Evolutionary conservation across 2,797 vertebrate species (phyloP).

Genomic region (Percopsis omiscomaycus): DNA sequence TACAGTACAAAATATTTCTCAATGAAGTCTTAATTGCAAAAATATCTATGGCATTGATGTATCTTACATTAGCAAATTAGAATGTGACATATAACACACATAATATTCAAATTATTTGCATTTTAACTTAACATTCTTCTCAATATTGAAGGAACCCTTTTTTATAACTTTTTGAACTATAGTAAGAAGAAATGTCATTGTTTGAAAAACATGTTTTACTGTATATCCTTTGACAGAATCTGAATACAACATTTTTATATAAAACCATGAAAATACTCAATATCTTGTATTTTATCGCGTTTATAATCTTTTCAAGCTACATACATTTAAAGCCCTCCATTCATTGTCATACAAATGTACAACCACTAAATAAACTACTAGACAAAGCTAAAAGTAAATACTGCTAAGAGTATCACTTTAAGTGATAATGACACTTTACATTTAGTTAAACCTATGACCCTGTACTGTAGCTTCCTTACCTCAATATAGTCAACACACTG

Average conservation of each 20-base stretch:
- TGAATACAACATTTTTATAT: neutral
- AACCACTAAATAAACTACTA: conserved; percentile 48
- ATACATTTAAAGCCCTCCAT: conserved; percentile 14
- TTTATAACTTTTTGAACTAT: conserved; percentile 14
- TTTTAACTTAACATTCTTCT: too few species aligned
- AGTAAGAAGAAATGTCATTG: too few species aligned
- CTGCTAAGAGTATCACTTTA: conserved; percentile 27
- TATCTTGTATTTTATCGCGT: neutral
- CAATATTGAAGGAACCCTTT: conserved; percentile 5
- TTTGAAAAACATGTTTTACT: neutral
- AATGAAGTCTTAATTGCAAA: conserved; percentile 45
- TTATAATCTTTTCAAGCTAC: conserved; percentile 15
- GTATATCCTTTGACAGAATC: neutral
- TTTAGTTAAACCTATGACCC: too few species aligned
- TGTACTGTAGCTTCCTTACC: too few species aligned
- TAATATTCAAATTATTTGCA: too few species aligned
- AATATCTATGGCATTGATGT: conserved; percentile 37
- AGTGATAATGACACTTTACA: too few species aligned
- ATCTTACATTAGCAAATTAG: conserved; percentile 21
- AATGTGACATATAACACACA: conserved; percentile 7
- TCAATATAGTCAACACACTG: too few species aligned
- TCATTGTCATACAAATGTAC: conserved; percentile 26
- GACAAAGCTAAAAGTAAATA: conserved; percentile 38
- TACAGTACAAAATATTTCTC: conserved; percentile 73
- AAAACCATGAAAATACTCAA: neutral